Conservation (phyloP, 2,888 invertebrate genomes). For the Encarsia formosa region DNA sequence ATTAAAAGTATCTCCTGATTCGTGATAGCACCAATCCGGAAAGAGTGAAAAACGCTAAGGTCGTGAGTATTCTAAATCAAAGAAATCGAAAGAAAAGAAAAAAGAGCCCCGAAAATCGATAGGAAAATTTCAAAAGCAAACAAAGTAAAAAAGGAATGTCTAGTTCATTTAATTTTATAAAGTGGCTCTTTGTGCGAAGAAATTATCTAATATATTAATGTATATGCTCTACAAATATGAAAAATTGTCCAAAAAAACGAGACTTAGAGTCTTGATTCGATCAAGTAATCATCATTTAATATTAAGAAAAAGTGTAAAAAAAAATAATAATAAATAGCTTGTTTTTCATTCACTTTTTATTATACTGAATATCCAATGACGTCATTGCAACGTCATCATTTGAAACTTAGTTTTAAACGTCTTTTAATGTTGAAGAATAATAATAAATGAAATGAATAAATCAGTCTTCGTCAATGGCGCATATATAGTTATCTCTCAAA, state of each 20-base stretch:
- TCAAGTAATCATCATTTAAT: slow-evolving; percentile 32
- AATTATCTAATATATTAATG: not conserved
- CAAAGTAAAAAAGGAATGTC: too few relatives aligned
- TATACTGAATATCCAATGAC: slow-evolving; percentile 25
- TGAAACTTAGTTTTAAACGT: slow-evolving; percentile 20
- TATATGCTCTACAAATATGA: slow-evolving; percentile 7
- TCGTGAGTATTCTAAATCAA: slow-evolving; percentile 36
- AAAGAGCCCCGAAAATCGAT: slow-evolving; percentile 13
- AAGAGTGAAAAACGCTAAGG: slow-evolving; percentile 39
- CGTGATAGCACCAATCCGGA: slow-evolving; percentile 44
- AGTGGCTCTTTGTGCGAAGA: not conserved
- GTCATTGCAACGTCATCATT: slow-evolving; percentile 20
- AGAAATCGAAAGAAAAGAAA: slow-evolving; percentile 21
- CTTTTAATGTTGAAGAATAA: slow-evolving; percentile 17
- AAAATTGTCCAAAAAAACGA: slow-evolving; percentile 15
- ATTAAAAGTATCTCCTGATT: slow-evolving; percentile 35
- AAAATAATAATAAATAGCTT: too few relatives aligned
- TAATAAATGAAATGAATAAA: slow-evolving; percentile 19
- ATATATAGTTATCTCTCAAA: slow-evolving; percentile 1
- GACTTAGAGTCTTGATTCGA: slow-evolving; percentile 40
- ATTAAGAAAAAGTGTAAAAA: slow-evolving; percentile 19
- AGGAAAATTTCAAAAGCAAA: not conserved
- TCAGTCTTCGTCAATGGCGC: slow-evolving; percentile 19
- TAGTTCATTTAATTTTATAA: not conserved
- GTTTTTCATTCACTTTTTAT: slow-evolving; percentile 22